phyloP scores from a whole-genome alignment of 2,113 vertebrate species.

The Crotalus helleri region DNA sequence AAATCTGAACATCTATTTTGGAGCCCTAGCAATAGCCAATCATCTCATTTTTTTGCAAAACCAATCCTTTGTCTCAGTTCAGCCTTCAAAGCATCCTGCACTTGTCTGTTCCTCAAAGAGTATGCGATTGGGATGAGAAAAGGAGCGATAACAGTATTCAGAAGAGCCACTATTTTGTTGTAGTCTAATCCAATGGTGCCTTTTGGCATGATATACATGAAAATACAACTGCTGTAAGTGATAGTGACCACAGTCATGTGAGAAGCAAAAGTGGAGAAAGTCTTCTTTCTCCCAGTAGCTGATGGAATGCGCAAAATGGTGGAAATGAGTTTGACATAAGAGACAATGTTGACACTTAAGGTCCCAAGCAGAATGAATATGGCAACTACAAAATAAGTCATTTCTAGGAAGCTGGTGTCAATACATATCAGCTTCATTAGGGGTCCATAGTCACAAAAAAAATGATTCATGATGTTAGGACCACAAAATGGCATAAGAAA shows the following conservation, averaged over 20 bases:
- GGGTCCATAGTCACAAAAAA: not conserved
- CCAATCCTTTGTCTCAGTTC: not conserved
- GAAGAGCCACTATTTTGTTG: not conserved
- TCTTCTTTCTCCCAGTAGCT: not conserved
- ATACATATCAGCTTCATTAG: not conserved
- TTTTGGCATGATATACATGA: not conserved
- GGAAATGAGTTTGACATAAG: not conserved
- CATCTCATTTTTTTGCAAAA: not conserved
- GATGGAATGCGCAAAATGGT: not conserved
- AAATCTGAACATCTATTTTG: not conserved
- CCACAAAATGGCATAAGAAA: constrained; percentile 49
- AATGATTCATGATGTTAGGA: not conserved
- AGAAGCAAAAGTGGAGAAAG: not conserved
- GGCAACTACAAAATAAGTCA: not conserved
- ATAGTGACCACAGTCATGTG: not conserved
- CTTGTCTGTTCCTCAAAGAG: not conserved
- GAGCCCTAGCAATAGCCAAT: not conserved
- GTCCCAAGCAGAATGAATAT: not conserved
- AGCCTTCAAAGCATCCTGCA: not conserved
- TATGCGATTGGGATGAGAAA: not conserved
- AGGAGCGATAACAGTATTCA: not conserved
- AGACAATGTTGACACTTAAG: not conserved
- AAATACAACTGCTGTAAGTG: not conserved
- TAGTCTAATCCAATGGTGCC: accelerated
- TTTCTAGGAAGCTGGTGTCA: not conserved